Conservation (phyloP, 2,888 invertebrate species). For the Melolontha melolontha region DNA sequence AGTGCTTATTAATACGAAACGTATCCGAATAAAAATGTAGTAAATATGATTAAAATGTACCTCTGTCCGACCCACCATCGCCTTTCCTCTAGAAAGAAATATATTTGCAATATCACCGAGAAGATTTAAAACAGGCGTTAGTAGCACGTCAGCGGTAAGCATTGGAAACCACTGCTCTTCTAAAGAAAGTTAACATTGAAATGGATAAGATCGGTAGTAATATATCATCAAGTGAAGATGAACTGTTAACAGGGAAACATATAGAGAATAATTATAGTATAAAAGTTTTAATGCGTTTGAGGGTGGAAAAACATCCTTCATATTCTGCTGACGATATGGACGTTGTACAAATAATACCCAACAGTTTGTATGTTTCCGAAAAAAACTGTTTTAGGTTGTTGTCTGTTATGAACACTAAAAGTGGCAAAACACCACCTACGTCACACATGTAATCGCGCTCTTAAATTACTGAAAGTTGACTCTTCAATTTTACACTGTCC, state of each 20-base stretch:
- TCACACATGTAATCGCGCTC: too few relatives aligned
- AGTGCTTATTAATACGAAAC: constrained; percentile 66
- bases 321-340: too few relatives aligned
- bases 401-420: too few relatives aligned
- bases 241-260: constrained; percentile 75
- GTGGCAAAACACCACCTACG: too few relatives aligned
- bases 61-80: constrained; percentile 80
- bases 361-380: too few relatives aligned
- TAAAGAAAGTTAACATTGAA: constrained; percentile 70
- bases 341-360: too few relatives aligned
- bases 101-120: constrained; percentile 74
- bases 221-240: constrained; percentile 88
- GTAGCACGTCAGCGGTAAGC: constrained; percentile 66
- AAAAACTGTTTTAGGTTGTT: too few relatives aligned
- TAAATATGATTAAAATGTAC: constrained; percentile 61
- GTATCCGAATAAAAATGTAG: constrained; percentile 56
- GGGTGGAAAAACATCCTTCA: too few relatives aligned
- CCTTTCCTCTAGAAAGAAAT: constrained; percentile 79
- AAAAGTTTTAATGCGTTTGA: too few relatives aligned
- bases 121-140: constrained; percentile 68
- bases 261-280: constrained; percentile 66
- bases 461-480: too few relatives aligned
- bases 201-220: constrained; percentile 80
- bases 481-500: too few relatives aligned
- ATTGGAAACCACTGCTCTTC: constrained; percentile 65